Evolutionary conservation across 2,113 vertebrate genomes (phyloP).

Genomic region (Aplodontia rufa): DNA sequence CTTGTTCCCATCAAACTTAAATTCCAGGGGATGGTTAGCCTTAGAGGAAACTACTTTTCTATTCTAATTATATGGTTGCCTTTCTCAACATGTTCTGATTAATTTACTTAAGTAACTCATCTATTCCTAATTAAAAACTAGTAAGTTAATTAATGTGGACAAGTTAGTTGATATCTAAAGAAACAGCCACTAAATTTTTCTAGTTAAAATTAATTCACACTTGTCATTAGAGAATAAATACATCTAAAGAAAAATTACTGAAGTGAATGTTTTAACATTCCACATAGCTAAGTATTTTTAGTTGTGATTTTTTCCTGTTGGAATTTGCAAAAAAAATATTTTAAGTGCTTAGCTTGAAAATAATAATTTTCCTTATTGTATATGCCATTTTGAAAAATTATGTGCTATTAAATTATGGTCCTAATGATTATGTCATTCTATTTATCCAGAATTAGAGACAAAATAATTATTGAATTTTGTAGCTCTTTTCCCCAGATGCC

Average conservation of each 20-base stretch:
- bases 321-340: conserved; percentile 33
- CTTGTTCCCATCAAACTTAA: conserved; percentile 10
- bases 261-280: conserved; percentile 6
- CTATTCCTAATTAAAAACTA: conserved; percentile 45
- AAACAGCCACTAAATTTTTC: conserved; percentile 59
- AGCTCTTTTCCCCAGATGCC: neutral
- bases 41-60: conserved; percentile 11
- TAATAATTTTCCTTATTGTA: neutral
- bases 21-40: neutral
- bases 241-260: neutral
- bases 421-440: neutral
- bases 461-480: neutral
- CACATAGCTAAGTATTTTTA: conserved; percentile 14
- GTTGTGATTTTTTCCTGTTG: neutral
- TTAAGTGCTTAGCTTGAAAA: conserved; percentile 26
- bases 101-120: conserved; percentile 46
- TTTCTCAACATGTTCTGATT: conserved; percentile 42
- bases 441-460: neutral
- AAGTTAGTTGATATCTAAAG: neutral
- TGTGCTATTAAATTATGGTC: neutral
- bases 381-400: neutral
- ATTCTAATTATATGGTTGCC: conserved; percentile 20
- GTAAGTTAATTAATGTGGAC: conserved; percentile 46
- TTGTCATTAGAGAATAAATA: conserved; percentile 25
- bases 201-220: conserved; percentile 43